Base-by-base conservation (phyloP, 2,797 vertebrate species). In the Diceros bicornis region DNA sequence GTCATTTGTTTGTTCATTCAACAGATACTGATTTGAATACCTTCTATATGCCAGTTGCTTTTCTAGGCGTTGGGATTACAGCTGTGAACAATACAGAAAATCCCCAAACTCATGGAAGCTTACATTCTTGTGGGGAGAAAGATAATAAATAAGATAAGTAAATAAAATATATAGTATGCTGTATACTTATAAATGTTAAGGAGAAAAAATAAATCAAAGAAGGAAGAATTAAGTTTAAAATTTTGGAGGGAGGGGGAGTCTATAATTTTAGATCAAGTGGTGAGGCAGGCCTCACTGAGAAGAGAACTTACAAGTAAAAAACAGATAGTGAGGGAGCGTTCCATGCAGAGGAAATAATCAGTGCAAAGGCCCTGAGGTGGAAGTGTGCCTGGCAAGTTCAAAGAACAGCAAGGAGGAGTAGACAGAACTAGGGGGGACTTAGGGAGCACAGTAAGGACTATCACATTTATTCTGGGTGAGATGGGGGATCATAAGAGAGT, bases 41-140 rank as follows among this genome's bases (percentile, higher is more conserved):
- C 37, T 75, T 75, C 23, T 9, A 18, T n/a, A 13, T 37, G 18
- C 69, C 37, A 78, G n/a, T 94, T 75, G 37, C 12, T 79, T 44
- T 79, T 74, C 78, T 47, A 77, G 72, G 66, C 10, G 34, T 12
- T 93, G 32, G 41, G 29, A 27, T 55, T 86, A 85, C 4, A 50
- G 34, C 50, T 87, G 41, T 81, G 27, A 72, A 62, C 41, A 84
- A 91, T 96, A 93, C 1, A 2, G 32, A 72, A 81, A 95, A 86
- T 0, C 7, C 21, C 9, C 50, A 50, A 66, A 89, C 21, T 82
- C 74, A 25, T n/a, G 52, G 71, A 91, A 25, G 29, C 12, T 59
- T 77, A 52, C 25, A 27, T 41, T 69, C 52, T 52, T 61, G 17
- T 61, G 66, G 41, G 50, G 27, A 74, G 68, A 74, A 47, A 87